Percentiles rank a stretch among this genome's conserved stretches.
Evolutionary conservation across 2,888 invertebrate genomes (phyloP).

Genomic region (Apocheima hispidaria): DNA sequence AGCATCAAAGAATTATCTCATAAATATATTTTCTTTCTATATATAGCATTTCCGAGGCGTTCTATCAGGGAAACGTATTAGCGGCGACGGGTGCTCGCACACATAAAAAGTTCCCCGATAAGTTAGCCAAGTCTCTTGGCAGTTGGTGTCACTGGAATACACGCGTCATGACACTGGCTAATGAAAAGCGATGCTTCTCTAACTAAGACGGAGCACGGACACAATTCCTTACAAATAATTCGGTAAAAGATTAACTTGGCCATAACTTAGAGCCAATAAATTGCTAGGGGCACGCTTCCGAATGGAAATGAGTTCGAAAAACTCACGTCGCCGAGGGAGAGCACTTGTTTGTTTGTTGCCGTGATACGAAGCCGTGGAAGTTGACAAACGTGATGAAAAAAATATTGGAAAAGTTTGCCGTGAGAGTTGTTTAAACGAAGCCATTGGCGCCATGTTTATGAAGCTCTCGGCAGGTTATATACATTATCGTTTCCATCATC

Average conservation of each 20-base stretch:
- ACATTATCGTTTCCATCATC: not conserved
- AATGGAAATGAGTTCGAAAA: conserved; percentile 76
- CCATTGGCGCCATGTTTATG: conserved; percentile 48
- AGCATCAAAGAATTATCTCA: conserved; percentile 33
- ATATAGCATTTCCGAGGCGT: conserved; percentile 39
- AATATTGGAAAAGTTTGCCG: conserved; percentile 79
- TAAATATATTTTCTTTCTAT: conserved; percentile 38
- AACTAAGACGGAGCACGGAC: conserved; percentile 69
- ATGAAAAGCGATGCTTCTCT: conserved; percentile 74
- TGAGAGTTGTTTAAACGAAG: conserved; percentile 60
- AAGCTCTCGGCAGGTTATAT: conserved; percentile 45
- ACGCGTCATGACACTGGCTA: conserved; percentile 63
- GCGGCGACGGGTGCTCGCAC: conserved; percentile 42
- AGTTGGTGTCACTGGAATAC: conserved; percentile 56
- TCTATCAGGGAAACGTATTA: conserved; percentile 43
- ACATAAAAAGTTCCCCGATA: conserved; percentile 57
- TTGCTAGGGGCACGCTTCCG: conserved; percentile 61
- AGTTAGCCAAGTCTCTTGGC: conserved; percentile 58
- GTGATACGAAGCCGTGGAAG: conserved; percentile 64
- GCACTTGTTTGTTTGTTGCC: conserved; percentile 77
- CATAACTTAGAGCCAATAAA: conserved; percentile 63
- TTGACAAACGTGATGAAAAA: conserved; percentile 78
- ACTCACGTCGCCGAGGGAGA: conserved; percentile 65
- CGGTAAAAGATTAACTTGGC: conserved; percentile 58
- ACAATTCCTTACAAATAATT: conserved; percentile 50